Base-by-base conservation (phyloP, 2,888 invertebrate species). In the Thereva nobilitata region DNA sequence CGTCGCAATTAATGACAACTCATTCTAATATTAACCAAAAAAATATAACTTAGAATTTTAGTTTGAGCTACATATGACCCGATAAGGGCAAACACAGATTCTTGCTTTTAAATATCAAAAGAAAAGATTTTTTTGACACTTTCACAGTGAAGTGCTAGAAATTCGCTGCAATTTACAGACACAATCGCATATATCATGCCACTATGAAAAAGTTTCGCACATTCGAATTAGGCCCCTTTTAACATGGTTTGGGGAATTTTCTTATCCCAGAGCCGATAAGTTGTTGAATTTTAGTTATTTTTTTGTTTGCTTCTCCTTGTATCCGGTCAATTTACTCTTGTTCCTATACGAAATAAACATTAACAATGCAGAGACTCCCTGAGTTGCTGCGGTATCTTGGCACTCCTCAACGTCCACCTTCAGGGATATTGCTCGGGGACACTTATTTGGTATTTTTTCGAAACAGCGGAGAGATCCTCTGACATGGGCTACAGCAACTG, bases 401-500 rank as follows among this genome's bases (percentile, higher is more conserved):
- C 94, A 97, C 80, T 90, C 88, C 76, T 98, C 97, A 12, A 98
- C 97, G 70, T 81, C 81, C 6, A 99, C 93, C 82, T 97, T 95
- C 10, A 96, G 82, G 77, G 98, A 99, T 10, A 94, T 86, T 9
- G 94, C 96, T 73, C 89, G 87, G 0, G 92, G 88, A 80, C 93
- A 98, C 80, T 93, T 93, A 6, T 85, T 84, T 23, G 97, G 91
- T 45, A 97, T 82, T 76, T 93, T 90, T 74, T 95, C 93, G 80
- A 95, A 97, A n/a, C 64, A 92, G 83, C 6, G 99, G 98, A 4
- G 95, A 93, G 75, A 99, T 96, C 76, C 90, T 85, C 77, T 92
- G 93, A 77, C 99, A 99, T 4, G 99, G 98, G 1, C 95, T 96
- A 82, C 99, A 99, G 96, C 96, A 97, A 75, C 89, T 90, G 64